Base-by-base conservation (phyloP, 1,140 invertebrate genomes). In the Melipona quadrifasciata region DNA sequence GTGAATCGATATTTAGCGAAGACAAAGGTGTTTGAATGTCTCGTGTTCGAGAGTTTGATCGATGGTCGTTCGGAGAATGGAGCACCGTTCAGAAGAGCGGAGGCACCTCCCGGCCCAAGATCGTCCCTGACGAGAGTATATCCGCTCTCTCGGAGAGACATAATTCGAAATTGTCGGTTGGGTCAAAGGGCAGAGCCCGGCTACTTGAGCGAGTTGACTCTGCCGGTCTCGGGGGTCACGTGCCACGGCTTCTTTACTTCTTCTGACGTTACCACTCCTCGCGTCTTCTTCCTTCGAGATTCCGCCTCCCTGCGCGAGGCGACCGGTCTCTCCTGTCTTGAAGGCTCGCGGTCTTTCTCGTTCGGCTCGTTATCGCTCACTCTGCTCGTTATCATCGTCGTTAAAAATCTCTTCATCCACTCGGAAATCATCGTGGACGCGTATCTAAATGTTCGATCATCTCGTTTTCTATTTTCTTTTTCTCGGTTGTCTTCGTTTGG, bases 161-260 rank as follows among this genome's bases (percentile, higher is more conserved):
- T 94, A 94, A 94, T 94, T 94, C 91, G 92, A 94, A 94, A 94
- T 94, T 94, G 93, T 91, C 90, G 88, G 88, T 90, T 90, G 91
- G 94, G 93, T 93, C 93, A 94, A 93, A 94, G 94, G 92, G 93
- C 94, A 94, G 92, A 90, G 90, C 92, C 92, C 92, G 92, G 90
- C 94, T 94, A 94, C 93, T 94, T 94, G 91, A 94, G 94, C 93
- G 92, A 94, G 93, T 94, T 94, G 93, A 94, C 93, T 94, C 89
- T 86, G 92, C 84, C 92, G 91, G 91, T 93, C 87, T 88, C 90
- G 84, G 93, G 91, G 94, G 93, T 94, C 94, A 94, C 93, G 93
- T 94, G 93, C 93, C 93, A 87, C 89, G 91, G 88, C 92, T 90
- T 91, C 92, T 91, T 91, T 89, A 79, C 85, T 84, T 82, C 85